Percentiles rank a stretch among this genome's conserved stretches.
Conservation (phyloP, 2,113 vertebrate species). For the Stictonetta naevosa region DNA sequence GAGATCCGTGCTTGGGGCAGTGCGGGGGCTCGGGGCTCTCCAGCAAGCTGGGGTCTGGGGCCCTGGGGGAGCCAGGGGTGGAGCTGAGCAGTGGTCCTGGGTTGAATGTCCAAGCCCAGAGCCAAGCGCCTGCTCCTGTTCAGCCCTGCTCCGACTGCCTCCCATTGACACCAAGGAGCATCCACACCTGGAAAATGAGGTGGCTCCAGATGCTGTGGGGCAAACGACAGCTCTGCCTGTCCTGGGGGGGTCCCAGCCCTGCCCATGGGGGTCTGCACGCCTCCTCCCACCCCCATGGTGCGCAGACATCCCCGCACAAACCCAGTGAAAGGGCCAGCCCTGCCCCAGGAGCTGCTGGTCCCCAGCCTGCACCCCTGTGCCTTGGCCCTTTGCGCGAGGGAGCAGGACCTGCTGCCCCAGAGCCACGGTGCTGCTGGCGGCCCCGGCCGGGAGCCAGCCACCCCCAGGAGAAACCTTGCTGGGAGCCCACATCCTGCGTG, state of each 20-base stretch:
- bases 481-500: not conserved
- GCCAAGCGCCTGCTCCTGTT: not conserved
- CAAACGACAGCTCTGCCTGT: not conserved
- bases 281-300: accelerated
- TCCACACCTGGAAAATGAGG: not conserved
- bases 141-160: not conserved
- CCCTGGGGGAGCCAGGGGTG: not conserved
- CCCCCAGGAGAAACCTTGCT: not conserved
- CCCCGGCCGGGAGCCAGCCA: not conserved
- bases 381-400: not conserved
- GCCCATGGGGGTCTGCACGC: not conserved
- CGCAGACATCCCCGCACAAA: not conserved
- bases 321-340: not conserved
- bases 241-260: not conserved
- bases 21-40: not conserved
- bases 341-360: not conserved
- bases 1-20: accelerated
- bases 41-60: too few relatives aligned
- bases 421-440: not conserved
- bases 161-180: not conserved
- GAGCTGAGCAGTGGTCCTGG: not conserved
- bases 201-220: not conserved
- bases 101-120: not conserved
- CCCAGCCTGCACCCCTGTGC: not conserved
- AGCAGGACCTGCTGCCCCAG: not conserved